phyloP scores from a whole-genome alignment of 2,797 vertebrate species.

The Vespertilio murinus region DNA sequence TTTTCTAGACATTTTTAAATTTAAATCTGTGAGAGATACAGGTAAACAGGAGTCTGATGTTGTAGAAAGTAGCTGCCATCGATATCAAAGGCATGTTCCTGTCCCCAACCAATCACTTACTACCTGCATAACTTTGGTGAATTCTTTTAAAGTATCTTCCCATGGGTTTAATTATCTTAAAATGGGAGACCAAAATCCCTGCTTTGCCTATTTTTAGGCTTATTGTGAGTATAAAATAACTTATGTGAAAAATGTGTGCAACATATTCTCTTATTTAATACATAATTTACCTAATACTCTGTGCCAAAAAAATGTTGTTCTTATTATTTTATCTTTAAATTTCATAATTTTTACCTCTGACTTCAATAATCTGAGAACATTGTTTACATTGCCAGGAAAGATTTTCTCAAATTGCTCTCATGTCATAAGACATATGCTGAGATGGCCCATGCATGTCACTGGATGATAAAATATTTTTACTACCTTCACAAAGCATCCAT shows the following conservation, averaged over 20 bases:
- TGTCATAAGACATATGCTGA: not conserved
- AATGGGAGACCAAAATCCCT: not conserved
- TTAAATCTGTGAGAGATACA: not conserved
- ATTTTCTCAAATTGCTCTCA: not conserved
- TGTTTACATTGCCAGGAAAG: not conserved
- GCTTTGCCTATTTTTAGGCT: not conserved
- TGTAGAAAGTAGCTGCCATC: not conserved
- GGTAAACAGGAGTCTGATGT: not conserved
- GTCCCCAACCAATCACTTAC: not conserved
- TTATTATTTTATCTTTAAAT: slow-evolving; percentile 2
- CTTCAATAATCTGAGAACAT: not conserved
- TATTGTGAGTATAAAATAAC: not conserved
- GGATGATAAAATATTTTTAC: not conserved
- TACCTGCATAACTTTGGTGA: not conserved
- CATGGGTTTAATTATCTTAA: not conserved
- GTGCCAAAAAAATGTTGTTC: not conserved
- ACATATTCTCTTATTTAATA: not conserved
- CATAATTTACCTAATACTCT: not conserved
- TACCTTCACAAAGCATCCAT: not conserved
- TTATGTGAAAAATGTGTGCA: not conserved
- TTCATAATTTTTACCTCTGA: not conserved
- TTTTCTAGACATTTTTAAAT: not conserved
- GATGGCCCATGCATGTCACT: not conserved
- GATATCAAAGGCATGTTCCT: not conserved
- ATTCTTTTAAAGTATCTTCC: not conserved